phyloP scores from a whole-genome alignment of 2,888 invertebrate species.

The Acrobasis repandana region DNA sequence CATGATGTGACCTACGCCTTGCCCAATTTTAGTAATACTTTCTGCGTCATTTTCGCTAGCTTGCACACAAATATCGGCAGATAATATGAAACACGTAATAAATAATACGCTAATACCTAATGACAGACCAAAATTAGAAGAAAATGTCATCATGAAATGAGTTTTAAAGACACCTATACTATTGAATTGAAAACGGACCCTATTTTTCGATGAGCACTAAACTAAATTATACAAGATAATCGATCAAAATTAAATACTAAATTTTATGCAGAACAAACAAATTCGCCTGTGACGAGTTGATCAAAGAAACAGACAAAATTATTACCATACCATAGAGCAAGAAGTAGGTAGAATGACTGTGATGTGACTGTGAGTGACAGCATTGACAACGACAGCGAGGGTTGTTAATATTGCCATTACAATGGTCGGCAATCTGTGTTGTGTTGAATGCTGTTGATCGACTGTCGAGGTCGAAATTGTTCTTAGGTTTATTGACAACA shows the following conservation, averaged over 20 bases:
- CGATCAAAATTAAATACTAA: neutral
- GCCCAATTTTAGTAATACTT: constrained; percentile 77
- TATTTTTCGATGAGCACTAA: neutral
- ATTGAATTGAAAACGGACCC: neutral
- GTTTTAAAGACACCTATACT: neutral
- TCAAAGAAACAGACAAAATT: neutral
- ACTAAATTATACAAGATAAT: neutral
- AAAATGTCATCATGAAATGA: constrained; percentile 49
- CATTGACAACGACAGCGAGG: too few species aligned
- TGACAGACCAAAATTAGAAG: constrained; percentile 54
- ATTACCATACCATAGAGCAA: too few species aligned
- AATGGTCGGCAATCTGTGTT: too few species aligned
- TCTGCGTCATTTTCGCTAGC: constrained; percentile 86
- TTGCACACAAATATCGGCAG: constrained; percentile 56
- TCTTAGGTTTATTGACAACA: too few species aligned
- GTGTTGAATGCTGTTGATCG: too few species aligned
- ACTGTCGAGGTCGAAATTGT: too few species aligned
- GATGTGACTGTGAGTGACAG: too few species aligned
- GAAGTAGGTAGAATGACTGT: too few species aligned
- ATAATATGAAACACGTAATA: constrained; percentile 60
- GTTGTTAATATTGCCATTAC: too few species aligned
- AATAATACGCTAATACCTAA: constrained; percentile 54
- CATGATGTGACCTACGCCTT: constrained; percentile 86
- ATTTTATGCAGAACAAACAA: neutral
- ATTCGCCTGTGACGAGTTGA: neutral